A percentile compares a stretch with the other conserved stretches of the same genome.
Evolutionary conservation across 2,797 vertebrate species (phyloP).

Genomic region (Mus caroli): DNA sequence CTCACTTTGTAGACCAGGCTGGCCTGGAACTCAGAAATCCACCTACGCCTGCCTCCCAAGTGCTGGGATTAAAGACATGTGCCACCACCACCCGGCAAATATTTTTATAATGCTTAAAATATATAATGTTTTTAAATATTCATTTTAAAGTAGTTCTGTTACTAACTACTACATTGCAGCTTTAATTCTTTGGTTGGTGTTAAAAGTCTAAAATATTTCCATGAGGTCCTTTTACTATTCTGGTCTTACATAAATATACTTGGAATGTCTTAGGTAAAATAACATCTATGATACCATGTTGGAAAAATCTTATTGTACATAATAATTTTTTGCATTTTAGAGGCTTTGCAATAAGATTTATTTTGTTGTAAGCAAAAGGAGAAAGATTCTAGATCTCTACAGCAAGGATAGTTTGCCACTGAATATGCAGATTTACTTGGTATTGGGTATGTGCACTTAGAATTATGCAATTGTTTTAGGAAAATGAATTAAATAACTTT

Average conservation of each 20-base stretch:
- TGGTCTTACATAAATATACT: slow-evolving; percentile 55
- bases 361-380: slow-evolving; percentile 57
- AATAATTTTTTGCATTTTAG: slow-evolving; percentile 32
- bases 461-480: slow-evolving; percentile 57
- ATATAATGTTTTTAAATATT: slow-evolving; percentile 2
- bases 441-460: slow-evolving; percentile 18
- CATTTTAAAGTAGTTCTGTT: slow-evolving; percentile 25
- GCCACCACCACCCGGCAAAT: too few species aligned
- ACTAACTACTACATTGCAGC: neutral
- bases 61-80: too few species aligned
- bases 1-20: too few species aligned
- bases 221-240: slow-evolving; percentile 12
- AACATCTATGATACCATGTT: neutral
- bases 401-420: slow-evolving; percentile 31
- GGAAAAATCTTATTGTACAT: slow-evolving; percentile 28
- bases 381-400: neutral
- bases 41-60: too few species aligned
- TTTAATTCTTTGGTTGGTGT: slow-evolving; percentile 43
- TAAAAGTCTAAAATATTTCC: slow-evolving; percentile 61
- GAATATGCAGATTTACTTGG: neutral
- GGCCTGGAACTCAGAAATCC: too few species aligned
- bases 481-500: slow-evolving; percentile 7
- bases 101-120: neutral
- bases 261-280: slow-evolving; percentile 46
- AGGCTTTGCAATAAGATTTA: slow-evolving; percentile 39